Base-by-base conservation (phyloP, 1,140 invertebrate genomes). In the Drosophila bipectinata region DNA sequence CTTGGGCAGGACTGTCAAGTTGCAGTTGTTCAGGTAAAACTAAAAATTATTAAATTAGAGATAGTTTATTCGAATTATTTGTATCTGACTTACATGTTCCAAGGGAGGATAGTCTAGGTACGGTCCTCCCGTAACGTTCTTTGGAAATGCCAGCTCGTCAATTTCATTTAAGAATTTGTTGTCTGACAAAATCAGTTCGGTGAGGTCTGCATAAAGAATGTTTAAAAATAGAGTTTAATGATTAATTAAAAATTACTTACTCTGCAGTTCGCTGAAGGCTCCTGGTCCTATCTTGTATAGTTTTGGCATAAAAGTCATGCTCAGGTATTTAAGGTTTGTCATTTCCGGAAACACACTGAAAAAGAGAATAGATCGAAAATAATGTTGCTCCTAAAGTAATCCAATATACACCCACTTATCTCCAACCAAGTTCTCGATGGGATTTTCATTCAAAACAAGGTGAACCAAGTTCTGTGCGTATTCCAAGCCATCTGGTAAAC, bases 361-460 rank as follows among this genome's bases (percentile, higher is more conserved):
- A 92, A 48, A 3, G 0, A 15, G n/a, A 5, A 8, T 39, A 9
- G 3, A 0, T 18, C 51, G n/a, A 41, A 39, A 24, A 56, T 52
- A 56, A 60, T 10, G 10, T 2, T 32, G 18, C 44, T 18, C 9
- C 1, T 8, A 2, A 21, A n/a, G 4, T 1, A 2, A 2, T 9
- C 1, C 21, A 4, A 41, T 44, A 15, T 57, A n/a, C 0, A 44
- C 63, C 76, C 91, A 92, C 92, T 93, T 93, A 0, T 77, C 44
- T 4, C 79, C 69, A 47, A 91, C 90, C 7, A 95, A 79, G 47
- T 90, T 88, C 9, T 88, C 80, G 47, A 96, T 94, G 0, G 94
- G 95, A 92, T 96, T 97, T 44, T 94, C 93, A 75, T 96, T 94
- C 4, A 97, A 77, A 34, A 93, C 93, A 0, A 97, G 88, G 12